phyloP scores from a whole-genome alignment of 2,888 invertebrate genomes.

The Epinotia bilunana region DNA sequence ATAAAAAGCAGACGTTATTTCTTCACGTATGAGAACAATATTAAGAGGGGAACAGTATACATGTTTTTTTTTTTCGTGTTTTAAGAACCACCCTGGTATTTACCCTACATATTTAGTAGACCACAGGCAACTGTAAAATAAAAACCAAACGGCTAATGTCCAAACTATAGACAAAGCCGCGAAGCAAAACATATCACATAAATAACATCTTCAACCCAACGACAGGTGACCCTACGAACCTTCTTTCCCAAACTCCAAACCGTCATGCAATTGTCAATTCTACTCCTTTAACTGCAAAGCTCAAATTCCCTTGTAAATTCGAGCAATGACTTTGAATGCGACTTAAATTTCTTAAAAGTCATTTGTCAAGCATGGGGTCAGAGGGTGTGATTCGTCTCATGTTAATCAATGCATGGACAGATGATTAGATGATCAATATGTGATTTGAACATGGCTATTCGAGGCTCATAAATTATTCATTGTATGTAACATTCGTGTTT shows the following conservation, averaged over 20 bases:
- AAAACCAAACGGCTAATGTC: conserved; percentile 3
- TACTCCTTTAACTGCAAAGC: neutral
- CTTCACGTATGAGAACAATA: no score
- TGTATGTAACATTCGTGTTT: conserved; percentile 35
- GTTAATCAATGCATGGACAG: conserved; percentile 70
- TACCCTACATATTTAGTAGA: neutral
- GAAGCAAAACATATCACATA: conserved; percentile 27
- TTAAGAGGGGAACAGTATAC: no score
- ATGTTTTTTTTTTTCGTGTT: no score
- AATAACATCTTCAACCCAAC: conserved; percentile 35
- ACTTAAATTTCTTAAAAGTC: conserved; percentile 61
- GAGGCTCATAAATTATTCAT: conserved; percentile 43
- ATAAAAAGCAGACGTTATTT: no score
- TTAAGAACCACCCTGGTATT: neutral
- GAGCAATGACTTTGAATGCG: conserved; percentile 21
- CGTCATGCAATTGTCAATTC: neutral
- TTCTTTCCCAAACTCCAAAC: conserved; percentile 13
- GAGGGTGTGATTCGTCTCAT: conserved; percentile 71
- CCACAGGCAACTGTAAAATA: neutral
- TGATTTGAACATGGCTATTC: conserved; percentile 40
- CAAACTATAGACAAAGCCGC: neutral
- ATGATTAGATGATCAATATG: conserved; percentile 66
- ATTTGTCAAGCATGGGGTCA: conserved; percentile 74
- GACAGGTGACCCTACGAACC: conserved; percentile 41
- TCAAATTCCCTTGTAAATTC: neutral